Evolutionary conservation across 2,113 vertebrate species (phyloP).

Genomic region (Misgurnus mizolepis): DNA sequence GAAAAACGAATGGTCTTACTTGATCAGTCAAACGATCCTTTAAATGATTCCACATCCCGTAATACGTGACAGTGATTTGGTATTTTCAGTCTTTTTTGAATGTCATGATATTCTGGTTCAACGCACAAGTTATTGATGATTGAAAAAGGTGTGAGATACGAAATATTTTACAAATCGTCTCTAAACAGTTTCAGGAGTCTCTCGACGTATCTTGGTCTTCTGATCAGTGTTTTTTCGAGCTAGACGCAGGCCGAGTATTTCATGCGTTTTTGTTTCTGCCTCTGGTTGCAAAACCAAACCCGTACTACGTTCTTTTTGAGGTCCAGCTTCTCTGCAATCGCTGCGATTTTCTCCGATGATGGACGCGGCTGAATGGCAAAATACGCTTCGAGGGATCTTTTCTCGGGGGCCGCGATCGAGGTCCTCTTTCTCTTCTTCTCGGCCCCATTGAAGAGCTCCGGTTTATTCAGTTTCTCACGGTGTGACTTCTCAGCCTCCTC

Average conservation of each 20-base stretch:
- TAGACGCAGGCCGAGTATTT: constrained; percentile 97
- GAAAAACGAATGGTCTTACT: constrained; percentile 90
- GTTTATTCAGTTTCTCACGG: constrained; percentile 96
- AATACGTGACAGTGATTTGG: constrained; percentile 63
- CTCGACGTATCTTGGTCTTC: constrained; percentile 54
- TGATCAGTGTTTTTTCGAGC: constrained; percentile 38
- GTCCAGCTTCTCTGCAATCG: constrained; percentile 97
- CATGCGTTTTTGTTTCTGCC: constrained; percentile 99
- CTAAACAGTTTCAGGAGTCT: constrained; percentile 71
- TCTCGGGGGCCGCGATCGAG: constrained; percentile 95
- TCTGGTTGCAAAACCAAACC: constrained; percentile 99
- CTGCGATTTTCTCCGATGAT: constrained; percentile 97
- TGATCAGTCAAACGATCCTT: constrained; percentile 80
- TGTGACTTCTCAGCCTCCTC: constrained; percentile 97
- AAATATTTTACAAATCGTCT: constrained; percentile 80
- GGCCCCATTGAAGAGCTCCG: constrained; percentile 94
- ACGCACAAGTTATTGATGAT: constrained; percentile 76
- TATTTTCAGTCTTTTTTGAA: constrained; percentile 67
- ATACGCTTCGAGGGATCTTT: constrained; percentile 95
- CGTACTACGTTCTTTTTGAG: constrained; percentile 99
- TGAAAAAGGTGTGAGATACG: constrained; percentile 71
- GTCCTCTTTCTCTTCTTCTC: constrained; percentile 98
- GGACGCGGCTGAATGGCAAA: constrained; percentile 96
- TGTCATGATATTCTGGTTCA: constrained; percentile 69
- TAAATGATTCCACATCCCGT: constrained; percentile 74